phyloP scores from a whole-genome alignment of 2,797 vertebrate species.

The Sebastes ruberrimus region DNA sequence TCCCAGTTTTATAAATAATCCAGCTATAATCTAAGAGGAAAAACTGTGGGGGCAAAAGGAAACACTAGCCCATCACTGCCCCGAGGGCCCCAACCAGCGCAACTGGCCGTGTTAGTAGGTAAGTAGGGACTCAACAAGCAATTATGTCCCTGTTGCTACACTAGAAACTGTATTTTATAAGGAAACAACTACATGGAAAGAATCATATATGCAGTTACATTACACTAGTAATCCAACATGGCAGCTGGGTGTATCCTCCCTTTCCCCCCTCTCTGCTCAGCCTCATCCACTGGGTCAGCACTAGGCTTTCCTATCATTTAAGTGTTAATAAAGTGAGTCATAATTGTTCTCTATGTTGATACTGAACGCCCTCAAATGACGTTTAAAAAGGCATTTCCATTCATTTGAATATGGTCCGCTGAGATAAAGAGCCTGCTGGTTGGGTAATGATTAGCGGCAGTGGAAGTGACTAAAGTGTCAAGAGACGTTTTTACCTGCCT shows the following conservation, averaged over 20 bases:
- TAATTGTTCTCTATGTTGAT: not conserved
- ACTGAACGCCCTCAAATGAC: not conserved
- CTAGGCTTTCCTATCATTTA: not conserved
- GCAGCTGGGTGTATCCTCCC: not conserved
- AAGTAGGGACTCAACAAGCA: not conserved
- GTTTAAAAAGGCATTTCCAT: constrained; percentile 43
- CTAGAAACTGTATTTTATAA: not conserved
- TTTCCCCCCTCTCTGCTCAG: not conserved
- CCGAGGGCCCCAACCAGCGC: not conserved
- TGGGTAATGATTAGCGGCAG: constrained; percentile 12
- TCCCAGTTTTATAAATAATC: not conserved
- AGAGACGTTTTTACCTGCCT: not conserved
- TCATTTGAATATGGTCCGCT: constrained; percentile 48
- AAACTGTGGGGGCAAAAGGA: too few species aligned
- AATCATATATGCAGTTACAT: not conserved
- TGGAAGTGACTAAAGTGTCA: not conserved
- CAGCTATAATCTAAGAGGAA: not conserved
- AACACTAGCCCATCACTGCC: not conserved
- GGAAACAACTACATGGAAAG: not conserved
- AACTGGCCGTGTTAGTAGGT: not conserved
- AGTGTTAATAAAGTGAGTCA: not conserved
- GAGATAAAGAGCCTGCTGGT: constrained; percentile 33
- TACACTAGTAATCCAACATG: not conserved
- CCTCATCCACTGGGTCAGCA: not conserved
- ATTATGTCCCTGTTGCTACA: not conserved